A percentile compares a stretch with the other conserved stretches of the same genome.
Evolutionary conservation across 2,888 invertebrate genomes (phyloP).

Genomic region (Sinhomidia bicolor): DNA sequence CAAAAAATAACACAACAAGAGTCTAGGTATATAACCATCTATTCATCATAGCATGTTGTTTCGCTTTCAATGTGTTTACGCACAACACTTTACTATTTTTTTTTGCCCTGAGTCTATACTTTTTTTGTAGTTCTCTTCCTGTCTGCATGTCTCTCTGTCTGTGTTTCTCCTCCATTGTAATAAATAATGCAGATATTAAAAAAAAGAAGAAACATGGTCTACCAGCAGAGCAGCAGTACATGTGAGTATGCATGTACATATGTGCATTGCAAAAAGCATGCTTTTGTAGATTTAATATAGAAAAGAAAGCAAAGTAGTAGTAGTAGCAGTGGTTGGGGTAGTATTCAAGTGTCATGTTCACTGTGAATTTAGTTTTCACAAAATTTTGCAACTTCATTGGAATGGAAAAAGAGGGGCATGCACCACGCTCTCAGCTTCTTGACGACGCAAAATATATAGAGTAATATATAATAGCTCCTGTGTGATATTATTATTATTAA

Average conservation of each 20-base stretch:
- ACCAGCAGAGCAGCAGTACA: too few relatives aligned
- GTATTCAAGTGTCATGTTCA: conserved; percentile 19
- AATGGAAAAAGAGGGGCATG: conserved; percentile 56
- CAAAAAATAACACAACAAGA: too few relatives aligned
- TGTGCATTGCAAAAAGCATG: neutral
- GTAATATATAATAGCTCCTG: conserved; percentile 62
- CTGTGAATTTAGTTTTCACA: conserved; percentile 74
- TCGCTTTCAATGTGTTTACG: neutral
- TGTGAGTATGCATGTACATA: neutral
- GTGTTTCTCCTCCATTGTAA: neutral
- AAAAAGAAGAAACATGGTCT: neutral
- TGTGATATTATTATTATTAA: conserved; percentile 71
- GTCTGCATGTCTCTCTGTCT: neutral
- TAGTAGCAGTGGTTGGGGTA: neutral
- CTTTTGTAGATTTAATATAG: neutral
- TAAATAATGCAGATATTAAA: conserved; percentile 20
- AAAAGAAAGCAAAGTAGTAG: neutral
- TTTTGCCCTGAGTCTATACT: neutral
- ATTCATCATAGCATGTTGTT: neutral
- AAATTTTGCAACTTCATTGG: conserved; percentile 75
- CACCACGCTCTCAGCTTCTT: neutral
- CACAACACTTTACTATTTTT: neutral
- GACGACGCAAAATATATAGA: neutral
- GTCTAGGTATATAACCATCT: too few relatives aligned
- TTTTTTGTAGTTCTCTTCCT: conserved; percentile 5